These are phyloP conservation scores for Diarsia rubi DNA, from an alignment of 2,888 invertebrate species.

Conservation along the genomic window DNA sequence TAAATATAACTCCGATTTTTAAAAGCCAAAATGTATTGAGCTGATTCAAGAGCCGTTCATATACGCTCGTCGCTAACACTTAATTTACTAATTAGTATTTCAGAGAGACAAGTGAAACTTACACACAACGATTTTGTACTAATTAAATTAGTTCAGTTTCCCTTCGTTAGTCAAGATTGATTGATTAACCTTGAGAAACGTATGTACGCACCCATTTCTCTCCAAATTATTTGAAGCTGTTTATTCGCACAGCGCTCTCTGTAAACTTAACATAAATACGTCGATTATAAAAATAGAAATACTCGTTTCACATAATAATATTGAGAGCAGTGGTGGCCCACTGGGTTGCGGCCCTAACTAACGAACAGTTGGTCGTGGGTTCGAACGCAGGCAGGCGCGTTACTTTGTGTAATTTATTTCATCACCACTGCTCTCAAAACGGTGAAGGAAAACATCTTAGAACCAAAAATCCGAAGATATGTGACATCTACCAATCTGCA, in stretches of 20 bases:
- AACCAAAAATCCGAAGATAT: too few relatives aligned
- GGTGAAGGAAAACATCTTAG: too few relatives aligned
- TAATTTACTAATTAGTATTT: slow-evolving; percentile 13
- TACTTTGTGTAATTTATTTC: too few relatives aligned
- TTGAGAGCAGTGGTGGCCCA: too few relatives aligned
- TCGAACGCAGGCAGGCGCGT: too few relatives aligned
- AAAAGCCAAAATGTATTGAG: neutral
- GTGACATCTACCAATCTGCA: too few relatives aligned
- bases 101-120: slow-evolving; percentile 16
- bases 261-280: neutral
- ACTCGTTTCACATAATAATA: neutral
- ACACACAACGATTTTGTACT: slow-evolving; percentile 23
- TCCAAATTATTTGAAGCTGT: neutral
- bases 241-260: neutral
- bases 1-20: neutral
- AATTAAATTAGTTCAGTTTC: slow-evolving; percentile 25
- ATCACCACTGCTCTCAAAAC: too few relatives aligned
- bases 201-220: neutral
- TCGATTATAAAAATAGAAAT: neutral
- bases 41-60: neutral
- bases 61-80: neutral
- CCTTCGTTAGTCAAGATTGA: slow-evolving; percentile 14
- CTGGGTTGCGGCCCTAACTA: too few relatives aligned
- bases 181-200: slow-evolving; percentile 15
- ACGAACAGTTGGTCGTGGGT: too few relatives aligned